Base-by-base conservation (phyloP, 2,888 invertebrate genomes). In the Catocala sponsa region DNA sequence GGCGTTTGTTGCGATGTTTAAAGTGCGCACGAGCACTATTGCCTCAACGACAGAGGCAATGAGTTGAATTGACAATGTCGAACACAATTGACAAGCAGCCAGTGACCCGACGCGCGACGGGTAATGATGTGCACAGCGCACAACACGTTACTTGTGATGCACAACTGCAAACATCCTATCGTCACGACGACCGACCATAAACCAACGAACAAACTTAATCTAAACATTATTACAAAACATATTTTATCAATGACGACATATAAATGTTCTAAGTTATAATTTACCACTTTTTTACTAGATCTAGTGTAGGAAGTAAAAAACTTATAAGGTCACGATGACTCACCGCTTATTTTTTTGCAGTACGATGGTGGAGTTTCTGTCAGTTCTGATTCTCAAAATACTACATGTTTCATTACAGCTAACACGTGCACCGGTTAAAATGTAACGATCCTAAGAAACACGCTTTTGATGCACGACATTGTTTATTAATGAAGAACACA, bases 141-240 rank as follows among this genome's bases (percentile, higher is more conserved):
- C 80, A 72, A 80, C 79, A 78, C 77, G 82, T 80, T 82, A 88
- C 88, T 91, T 90, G 89, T 87, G 83, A 91, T 92, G 90, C 91
- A 87, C 85, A 88, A 85, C 87, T 84, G 87, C 87, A 82, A 82
- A 86, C 87, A 86, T 88, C 84, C 86, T 83, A 82, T 82, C 79
- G 83, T 82, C 84, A 86, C 84, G 82, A 78, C 76, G 66, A 60
- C 62, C 57, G 55, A 32, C 38, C 42, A 54, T 80, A 59, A 33
- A 54, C 44, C 63, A 55, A 54, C 71, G 58, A 67, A 62, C 70
- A 59, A 55, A 48, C 11, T 13, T 25, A 50, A 54, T 12, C 59
- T 38, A 61, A 64, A 67, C 46, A 58, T 61, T 60, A 47, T 41
- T 54, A 50, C 47, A 49, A 55, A 56, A 61, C 33, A 58, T 55